Evolutionary conservation across 2,113 vertebrate species (phyloP).

Genomic region (Galemys pyrenaicus): DNA sequence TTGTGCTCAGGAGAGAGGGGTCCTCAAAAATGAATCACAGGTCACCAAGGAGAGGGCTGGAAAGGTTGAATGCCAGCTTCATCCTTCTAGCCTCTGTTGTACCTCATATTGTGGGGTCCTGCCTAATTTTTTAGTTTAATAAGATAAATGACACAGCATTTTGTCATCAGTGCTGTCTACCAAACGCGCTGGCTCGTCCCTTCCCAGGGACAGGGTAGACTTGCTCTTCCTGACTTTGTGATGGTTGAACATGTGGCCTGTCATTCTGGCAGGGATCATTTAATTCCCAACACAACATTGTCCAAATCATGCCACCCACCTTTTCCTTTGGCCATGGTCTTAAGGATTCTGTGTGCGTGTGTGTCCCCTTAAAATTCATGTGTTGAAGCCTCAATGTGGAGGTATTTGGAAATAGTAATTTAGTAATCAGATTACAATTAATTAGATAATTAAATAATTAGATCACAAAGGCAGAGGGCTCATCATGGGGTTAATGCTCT

Average conservation of each 20-base stretch:
- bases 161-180: not conserved
- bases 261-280: not conserved
- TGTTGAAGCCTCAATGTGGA: not conserved
- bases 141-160: not conserved
- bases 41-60: fast-evolving
- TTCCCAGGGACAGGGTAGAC: fast-evolving
- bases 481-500: not conserved
- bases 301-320: not conserved
- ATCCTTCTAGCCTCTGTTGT: too few species aligned
- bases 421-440: too few species aligned
- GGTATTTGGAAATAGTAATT: not conserved
- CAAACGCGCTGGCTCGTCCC: not conserved
- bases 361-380: not conserved
- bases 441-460: not conserved
- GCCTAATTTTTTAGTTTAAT: not conserved
- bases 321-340: not conserved
- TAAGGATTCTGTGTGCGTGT: too few species aligned
- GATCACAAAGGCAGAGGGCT: not conserved
- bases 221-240: not conserved
- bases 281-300: not conserved
- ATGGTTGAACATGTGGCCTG: not conserved
- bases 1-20: not conserved
- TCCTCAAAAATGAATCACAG: not conserved
- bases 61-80: too few species aligned
- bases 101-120: not conserved